Evolutionary conservation across 2,888 invertebrate genomes (phyloP).

Genomic region (Crossocerus cetratus): DNA sequence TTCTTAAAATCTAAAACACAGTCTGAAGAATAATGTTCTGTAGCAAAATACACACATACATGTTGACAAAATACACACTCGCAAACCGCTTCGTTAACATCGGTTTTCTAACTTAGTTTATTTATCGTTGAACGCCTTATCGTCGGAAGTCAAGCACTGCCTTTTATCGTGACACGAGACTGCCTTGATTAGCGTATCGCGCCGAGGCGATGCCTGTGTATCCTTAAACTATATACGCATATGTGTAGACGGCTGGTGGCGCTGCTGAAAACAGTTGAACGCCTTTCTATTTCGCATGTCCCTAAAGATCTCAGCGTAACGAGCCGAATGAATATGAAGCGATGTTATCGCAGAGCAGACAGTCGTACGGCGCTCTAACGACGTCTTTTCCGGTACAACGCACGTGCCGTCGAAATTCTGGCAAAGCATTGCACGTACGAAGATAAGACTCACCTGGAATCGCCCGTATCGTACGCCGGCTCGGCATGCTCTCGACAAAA

Average conservation of each 20-base stretch:
- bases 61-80: too few species aligned
- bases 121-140: neutral
- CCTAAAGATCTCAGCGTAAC: neutral
- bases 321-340: neutral
- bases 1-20: too few species aligned
- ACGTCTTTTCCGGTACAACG: neutral
- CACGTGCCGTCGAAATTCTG: constrained; percentile 18
- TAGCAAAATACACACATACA: too few species aligned
- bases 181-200: neutral
- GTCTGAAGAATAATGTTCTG: too few species aligned
- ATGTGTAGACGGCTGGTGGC: neutral
- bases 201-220: neutral
- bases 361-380: constrained; percentile 19
- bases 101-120: neutral
- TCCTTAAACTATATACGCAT: neutral
- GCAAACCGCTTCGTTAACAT: neutral
- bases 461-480: constrained; percentile 32
- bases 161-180: neutral
- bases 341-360: constrained; percentile 12
- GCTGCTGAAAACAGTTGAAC: neutral
- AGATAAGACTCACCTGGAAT: constrained; percentile 57
- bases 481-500: constrained; percentile 14
- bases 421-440: constrained; percentile 44
- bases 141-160: constrained; percentile 1
- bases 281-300: neutral